Evolutionary conservation across 37 sponge, comb jelly and placozoan species (phyloP), one percentile per base, ranked within the genome.

Genomic region (Halichondria panicea): DNA sequence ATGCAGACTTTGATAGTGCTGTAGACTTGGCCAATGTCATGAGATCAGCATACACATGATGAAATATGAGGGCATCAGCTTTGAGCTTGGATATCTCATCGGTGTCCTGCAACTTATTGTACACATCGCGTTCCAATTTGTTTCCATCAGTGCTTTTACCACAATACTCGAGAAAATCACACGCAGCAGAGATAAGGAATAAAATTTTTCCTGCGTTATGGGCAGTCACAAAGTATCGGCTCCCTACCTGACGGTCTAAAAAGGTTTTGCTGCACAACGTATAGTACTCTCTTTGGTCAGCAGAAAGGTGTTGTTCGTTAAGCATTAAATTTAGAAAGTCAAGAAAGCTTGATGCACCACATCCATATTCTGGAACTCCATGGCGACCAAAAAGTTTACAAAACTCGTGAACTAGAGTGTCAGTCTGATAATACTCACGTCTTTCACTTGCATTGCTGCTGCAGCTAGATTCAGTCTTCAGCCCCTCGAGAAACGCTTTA

Each of bases 311-410:
- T 8, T 27, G 7, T 32, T 28, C n/a, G 38, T 68, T 62, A 34
- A 4, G 22, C 66, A 63, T 41, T 21, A 72, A 1, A 2, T 53
- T 3, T 33, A 76, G 41, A 61, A 60, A 84, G n/a, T 76, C 71
- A 2, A 28, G 64, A 37, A 83, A 83, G 12, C 8, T 63, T 2
- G 6, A 7, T 11, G 12, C 64, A 45, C 84, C 84, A 74, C 42
- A 27, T 2, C 84, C 71, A 70, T 84, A 84, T 31, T 84, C 84
- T 19, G 84, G 84, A 3, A 33, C 42, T 0, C 84, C 84, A 66
- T 61, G 43, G 2, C 4, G 15, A 1, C 84, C 84, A 72, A 76
- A 69, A 0, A 70, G 15, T 41, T 84, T 84, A 31, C 55, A 68
- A 55, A 84, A 76, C 38, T 76, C 77, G 70, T 84, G 77, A 0